Percentiles rank a stretch among this genome's conserved stretches.
Evolutionary conservation across 2,113 vertebrate species (phyloP).

Genomic region (Notothenia rossii): DNA sequence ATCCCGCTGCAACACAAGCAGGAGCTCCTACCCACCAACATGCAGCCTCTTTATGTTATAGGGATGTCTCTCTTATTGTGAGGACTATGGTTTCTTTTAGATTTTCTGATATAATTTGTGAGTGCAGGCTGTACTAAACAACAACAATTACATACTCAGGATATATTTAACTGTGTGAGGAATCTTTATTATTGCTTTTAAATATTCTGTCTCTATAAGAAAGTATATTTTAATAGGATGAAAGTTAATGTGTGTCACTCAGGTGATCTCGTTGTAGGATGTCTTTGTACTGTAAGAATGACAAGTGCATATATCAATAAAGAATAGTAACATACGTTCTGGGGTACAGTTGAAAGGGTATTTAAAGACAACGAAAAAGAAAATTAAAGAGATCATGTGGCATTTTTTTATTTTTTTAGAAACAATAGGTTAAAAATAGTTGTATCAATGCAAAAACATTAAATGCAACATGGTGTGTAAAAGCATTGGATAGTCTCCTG

Average conservation of each 20-base stretch:
- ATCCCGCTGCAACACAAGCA: background rate
- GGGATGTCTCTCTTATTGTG: background rate
- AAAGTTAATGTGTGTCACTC: conserved; percentile 16
- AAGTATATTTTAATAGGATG: conserved; percentile 51
- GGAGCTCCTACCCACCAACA: background rate
- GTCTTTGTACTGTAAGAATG: conserved; percentile 1
- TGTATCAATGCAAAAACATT: conserved; percentile 33
- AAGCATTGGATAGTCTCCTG: conserved; percentile 44
- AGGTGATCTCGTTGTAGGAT: background rate
- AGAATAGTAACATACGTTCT: background rate
- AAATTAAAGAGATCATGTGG: background rate
- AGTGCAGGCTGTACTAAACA: background rate
- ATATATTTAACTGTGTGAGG: background rate
- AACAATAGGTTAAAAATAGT: conserved; percentile 36
- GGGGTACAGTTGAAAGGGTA: background rate
- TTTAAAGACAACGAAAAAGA: background rate
- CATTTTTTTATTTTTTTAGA: conserved; percentile 27
- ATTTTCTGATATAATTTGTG: background rate
- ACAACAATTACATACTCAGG: background rate
- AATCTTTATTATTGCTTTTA: background rate
- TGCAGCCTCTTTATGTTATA: background rate
- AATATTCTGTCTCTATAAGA: conserved; percentile 18
- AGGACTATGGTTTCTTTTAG: background rate
- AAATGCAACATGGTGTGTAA: conserved; percentile 9
- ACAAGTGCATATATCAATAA: conserved; percentile 36